Evolutionary conservation across 2,888 invertebrate species (phyloP).

Genomic region (Cenopis cana): DNA sequence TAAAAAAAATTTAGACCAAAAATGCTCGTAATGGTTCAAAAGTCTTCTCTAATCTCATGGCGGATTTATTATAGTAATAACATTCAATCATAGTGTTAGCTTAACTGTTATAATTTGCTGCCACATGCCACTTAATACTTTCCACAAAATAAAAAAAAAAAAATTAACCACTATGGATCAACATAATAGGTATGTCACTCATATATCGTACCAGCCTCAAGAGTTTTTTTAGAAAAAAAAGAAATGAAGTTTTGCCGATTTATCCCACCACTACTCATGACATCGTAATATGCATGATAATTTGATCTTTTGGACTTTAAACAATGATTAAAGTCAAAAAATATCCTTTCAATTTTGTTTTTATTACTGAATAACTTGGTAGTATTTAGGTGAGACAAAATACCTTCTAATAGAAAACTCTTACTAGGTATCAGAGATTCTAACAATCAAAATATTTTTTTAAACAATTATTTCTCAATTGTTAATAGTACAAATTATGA

Average conservation of each 20-base stretch:
- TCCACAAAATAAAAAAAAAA: background rate
- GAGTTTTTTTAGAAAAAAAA: constrained; percentile 23
- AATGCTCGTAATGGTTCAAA: background rate
- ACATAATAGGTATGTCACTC: background rate
- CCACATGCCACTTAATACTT: background rate
- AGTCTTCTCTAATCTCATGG: constrained; percentile 4
- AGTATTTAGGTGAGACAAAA: no score
- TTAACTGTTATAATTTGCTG: no score
- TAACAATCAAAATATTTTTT: no score
- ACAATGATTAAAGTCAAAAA: constrained; percentile 7
- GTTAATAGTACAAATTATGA: background rate
- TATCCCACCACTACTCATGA: background rate
- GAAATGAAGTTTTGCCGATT: constrained; percentile 3
- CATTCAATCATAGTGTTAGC: background rate
- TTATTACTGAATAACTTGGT: background rate
- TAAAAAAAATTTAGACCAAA: background rate
- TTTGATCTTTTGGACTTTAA: constrained; percentile 14
- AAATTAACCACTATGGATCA: background rate
- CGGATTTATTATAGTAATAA: background rate
- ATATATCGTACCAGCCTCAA: constrained; percentile 3
- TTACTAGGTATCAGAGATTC: no score
- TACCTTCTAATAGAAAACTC: background rate
- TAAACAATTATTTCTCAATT: no score
- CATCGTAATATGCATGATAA: no score
- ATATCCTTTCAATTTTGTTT: background rate